These are phyloP conservation scores for Nemurella pictetii DNA, from an alignment of 2,888 invertebrate genomes.

Conservation along the genomic window DNA sequence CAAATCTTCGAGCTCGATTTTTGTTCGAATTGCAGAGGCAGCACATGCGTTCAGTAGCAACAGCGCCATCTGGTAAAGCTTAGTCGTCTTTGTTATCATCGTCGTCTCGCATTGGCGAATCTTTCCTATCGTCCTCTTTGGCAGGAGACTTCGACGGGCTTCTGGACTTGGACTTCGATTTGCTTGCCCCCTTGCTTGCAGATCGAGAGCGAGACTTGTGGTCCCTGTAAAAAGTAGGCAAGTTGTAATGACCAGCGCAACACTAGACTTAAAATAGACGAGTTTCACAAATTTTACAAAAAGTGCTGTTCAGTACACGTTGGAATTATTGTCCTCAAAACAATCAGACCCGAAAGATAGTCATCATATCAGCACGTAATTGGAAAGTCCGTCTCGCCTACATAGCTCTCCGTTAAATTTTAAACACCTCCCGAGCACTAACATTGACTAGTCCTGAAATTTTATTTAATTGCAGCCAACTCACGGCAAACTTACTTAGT, in stretches of 20 bases:
- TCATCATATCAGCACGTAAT: not conserved
- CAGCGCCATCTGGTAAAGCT: not conserved
- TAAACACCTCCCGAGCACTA: too few species aligned
- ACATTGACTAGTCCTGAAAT: too few species aligned
- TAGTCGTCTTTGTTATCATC: constrained; percentile 38
- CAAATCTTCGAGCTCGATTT: not conserved
- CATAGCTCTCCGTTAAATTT: too few species aligned
- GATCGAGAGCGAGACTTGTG: constrained; percentile 62
- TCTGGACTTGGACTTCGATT: constrained; percentile 46
- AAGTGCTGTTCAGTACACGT: not conserved
- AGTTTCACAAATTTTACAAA: not conserved
- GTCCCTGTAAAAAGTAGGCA: constrained; percentile 43
- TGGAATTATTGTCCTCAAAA: not conserved
- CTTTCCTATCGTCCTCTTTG: constrained; percentile 31
- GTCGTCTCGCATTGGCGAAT: constrained; percentile 25
- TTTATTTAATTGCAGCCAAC: too few species aligned
- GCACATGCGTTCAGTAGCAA: not conserved
- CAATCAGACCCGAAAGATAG: not conserved
- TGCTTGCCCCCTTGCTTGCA: constrained; percentile 64
- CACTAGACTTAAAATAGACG: not conserved
- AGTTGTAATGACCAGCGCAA: too few species aligned
- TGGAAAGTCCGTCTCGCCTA: too few species aligned
- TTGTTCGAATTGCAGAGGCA: not conserved
- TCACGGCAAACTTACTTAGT: constrained; percentile 38
- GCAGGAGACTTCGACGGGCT: constrained; percentile 38